Evolutionary conservation across 2,797 vertebrate species (phyloP).

Genomic region (Aselliscus stoliczkanus): DNA sequence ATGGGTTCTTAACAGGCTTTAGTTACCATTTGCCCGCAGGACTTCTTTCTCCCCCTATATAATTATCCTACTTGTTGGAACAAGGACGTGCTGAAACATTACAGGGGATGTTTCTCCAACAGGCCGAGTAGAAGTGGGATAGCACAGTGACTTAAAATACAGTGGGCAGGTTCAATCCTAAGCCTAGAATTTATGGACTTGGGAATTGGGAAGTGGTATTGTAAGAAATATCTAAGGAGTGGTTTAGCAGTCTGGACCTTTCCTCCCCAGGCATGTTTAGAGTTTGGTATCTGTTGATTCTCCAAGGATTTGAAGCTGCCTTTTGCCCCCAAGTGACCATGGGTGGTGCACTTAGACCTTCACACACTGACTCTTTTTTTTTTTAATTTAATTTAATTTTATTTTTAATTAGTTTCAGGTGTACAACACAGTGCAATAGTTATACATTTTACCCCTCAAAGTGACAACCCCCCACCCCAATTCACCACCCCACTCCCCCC

Average conservation of each 20-base stretch:
- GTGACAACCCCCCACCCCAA: too few species aligned
- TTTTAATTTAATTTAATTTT: too few species aligned
- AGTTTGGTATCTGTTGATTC: background rate
- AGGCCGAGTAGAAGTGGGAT: background rate
- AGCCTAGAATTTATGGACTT: background rate
- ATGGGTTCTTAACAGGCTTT: background rate
- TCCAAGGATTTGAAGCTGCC: background rate
- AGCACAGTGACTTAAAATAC: background rate
- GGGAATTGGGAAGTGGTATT: background rate
- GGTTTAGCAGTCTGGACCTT: background rate
- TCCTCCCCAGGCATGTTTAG: background rate
- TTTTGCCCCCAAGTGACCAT: fast-evolving
- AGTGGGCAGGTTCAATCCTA: background rate
- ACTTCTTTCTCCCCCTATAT: background rate
- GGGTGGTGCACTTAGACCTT: background rate
- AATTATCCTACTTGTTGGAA: slow-evolving; percentile 24
- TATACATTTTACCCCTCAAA: too few species aligned
- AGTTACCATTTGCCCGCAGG: background rate
- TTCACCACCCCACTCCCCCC: too few species aligned
- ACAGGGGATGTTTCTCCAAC: background rate
- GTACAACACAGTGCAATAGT: too few species aligned
- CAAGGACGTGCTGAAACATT: background rate
- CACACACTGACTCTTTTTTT: background rate
- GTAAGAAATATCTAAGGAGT: background rate
- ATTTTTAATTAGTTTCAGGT: too few species aligned